Base-by-base conservation (phyloP, 2,113 vertebrate genomes). In the Dicrurus megarhynchus region DNA sequence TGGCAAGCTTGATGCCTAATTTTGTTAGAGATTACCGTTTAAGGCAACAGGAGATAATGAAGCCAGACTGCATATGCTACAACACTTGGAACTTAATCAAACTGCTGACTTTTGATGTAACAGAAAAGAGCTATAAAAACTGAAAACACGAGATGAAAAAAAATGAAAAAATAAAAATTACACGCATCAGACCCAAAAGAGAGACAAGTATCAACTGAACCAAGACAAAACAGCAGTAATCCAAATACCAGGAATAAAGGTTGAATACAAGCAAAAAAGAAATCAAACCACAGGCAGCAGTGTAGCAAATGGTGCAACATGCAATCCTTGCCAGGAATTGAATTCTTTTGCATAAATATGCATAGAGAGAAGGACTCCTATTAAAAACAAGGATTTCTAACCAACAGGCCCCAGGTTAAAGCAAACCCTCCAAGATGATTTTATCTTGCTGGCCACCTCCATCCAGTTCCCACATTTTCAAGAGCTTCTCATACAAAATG, bases 21-120 rank as follows among this genome's bases (percentile, higher is more conserved):
- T 56, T 67, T 73, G 42, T 65, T 11, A 81, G 56, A 68, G 69
- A 95, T 61, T 91, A 65, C 74, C 95, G 69, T 93, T 95, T 76
- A 84, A 94, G 74, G 69, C 84, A 93, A 82, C 35, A 87, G 69
- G 53, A 96, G 69, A 73, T 87, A 94, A 95, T 69, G 77, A 96
- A 96, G 77, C 87, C 84, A 96, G 87, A 79, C 93, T 95, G 87
- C 95, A 95, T 96, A 96, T 93, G 95, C 84, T 94, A 44, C 49
- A 95, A 87, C 95, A 97, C 93, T 89, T 96, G 96, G 95, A 96
- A 89, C 41, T 71, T 64, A 41, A 90, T 80, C 90, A 83, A 91
- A 84, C 84, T 85, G 87, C 79, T 94, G 81, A 82, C 65, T 96
- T 96, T 16, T 46, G 57, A 68, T 79, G 65, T 42, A 94, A 84